Base-by-base conservation (phyloP, 2,113 vertebrate species). In the Arvicanthis niloticus region DNA sequence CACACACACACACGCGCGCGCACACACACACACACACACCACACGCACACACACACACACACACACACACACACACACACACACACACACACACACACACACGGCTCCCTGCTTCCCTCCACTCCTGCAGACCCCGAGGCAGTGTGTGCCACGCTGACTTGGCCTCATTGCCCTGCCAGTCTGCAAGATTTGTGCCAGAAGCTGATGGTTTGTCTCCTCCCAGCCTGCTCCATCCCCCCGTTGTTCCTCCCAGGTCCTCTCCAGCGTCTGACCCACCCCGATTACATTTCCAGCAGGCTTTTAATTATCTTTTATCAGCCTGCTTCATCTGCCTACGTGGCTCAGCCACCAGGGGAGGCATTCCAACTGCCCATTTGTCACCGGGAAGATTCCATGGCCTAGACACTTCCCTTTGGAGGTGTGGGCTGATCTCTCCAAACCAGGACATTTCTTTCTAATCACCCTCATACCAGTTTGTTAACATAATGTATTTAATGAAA, bases 231-330 rank as follows among this genome's bases (percentile, higher is more conserved):
- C 21, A 0, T 42, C 78, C 94, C 53, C 45, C 58, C 93, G 93
- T 81, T 89, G 91, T 94, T 96, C 76, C 87, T 37, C 31, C 29
- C 34, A 5, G 31, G 67, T 80, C 89, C 80, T 78, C 72, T 77
- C 68, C 48, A 90, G 89, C 0, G 0, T 75, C 90, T 82, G 80
- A 96, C 92, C 88, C 26, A 13, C 80, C 76, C 65, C 1, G 29
- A 95, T 92, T 89, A 85, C 70, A 70, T 93, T 95, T 87, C 93
- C 85, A 95, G 93, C 89, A 87, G 42, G 62, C 85, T 95, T 96
- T 94, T 95, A 93, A 96, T 96, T 91, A 92, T 96, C 88, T 95
- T 68, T 2, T 93, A 89, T 97, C 91, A 84, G 86, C 84, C 76
- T 5, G 0, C 10, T 12, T 85, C 80, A 91, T 92, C 97, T 95